Evolutionary conservation across 2,797 vertebrate species (phyloP), one percentile per base, ranked within the genome.

Genomic region (Epinephelus awoara): DNA sequence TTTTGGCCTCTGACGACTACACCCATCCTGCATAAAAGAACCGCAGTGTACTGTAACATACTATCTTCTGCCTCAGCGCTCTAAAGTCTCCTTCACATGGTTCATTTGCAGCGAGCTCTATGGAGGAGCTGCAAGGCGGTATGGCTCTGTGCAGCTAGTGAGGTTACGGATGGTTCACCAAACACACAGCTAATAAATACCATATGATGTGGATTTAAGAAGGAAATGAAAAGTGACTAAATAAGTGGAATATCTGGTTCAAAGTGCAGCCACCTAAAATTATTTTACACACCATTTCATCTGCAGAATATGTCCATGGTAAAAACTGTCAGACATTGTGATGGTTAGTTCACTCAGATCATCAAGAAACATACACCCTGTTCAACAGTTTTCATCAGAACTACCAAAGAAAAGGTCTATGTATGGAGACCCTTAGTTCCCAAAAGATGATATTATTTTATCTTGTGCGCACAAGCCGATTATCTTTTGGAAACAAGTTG

Each of bases 61-160:
- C 40, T 11, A 67, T 78, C 40, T 72, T 55, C 42, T 62, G 79
- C 83, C 61, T 34, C 66, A 68, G 63, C 3, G 56, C 80, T 76
- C 74, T 54, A 49, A 44, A 68, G 65, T 75, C 75, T 67, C 68
- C 71, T 65, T 76, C 73, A 67, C 74, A 58, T 67, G 84, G 73
- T 72, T 89, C 71, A 82, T 47, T 72, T 64, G 79, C 61, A 80
- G 61, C 2, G n/a, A 13, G 67, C 67, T 66, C 40, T 11, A 10
- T 9, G 47, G 50, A 72, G 50, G 58, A 29, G 58, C 69, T 56
- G 58, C 9, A 38, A 79, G 72, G 74, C 67, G 29, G 78, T 44
- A 8, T 13, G 25, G 71, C 74, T 44, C 9, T 67, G 69, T 59
- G 64, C 69, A 77, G 72, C 76, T 65, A 86, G 69, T 4, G 42